Evolutionary conservation across 2,888 invertebrate genomes (phyloP).

Genomic region (Cryptocephalus moraei): DNA sequence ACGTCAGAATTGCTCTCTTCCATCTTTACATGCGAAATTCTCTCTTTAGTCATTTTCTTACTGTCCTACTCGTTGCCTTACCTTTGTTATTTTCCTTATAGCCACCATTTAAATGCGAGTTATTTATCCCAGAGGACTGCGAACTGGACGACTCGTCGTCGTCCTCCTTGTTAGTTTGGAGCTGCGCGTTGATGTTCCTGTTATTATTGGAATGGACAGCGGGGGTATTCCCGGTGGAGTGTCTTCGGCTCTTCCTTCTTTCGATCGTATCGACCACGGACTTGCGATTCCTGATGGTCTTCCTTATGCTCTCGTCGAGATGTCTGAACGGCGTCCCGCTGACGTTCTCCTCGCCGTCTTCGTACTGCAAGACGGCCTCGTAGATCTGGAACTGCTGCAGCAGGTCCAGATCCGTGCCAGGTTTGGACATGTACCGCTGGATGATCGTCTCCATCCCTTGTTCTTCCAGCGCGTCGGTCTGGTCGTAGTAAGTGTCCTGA

Average conservation of each 20-base stretch:
- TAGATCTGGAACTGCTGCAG: slow-evolving; percentile 90
- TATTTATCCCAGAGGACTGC: slow-evolving; percentile 44
- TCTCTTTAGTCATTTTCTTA: too few relatives aligned
- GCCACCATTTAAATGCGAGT: slow-evolving; percentile 44
- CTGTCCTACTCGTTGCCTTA: slow-evolving; percentile 19
- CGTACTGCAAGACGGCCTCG: slow-evolving; percentile 83
- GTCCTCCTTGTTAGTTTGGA: slow-evolving; percentile 32
- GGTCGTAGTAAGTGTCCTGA: slow-evolving; percentile 95
- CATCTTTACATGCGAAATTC: too few relatives aligned
- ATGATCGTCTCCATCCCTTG: slow-evolving; percentile 84
- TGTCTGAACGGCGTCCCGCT: slow-evolving; percentile 51
- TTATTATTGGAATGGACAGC: slow-evolving; percentile 23
- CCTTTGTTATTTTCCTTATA: slow-evolving; percentile 48
- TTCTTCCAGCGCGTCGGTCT: slow-evolving; percentile 91
- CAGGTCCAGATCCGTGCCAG: slow-evolving; percentile 86
- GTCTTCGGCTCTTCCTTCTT: slow-evolving; percentile 67
- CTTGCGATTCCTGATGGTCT: slow-evolving; percentile 62
- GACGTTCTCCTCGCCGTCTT: slow-evolving; percentile 64
- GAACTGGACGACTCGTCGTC: slow-evolving; percentile 52
- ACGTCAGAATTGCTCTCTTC: too few relatives aligned
- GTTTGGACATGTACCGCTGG: slow-evolving; percentile 81
- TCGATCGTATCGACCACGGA: slow-evolving; percentile 52
- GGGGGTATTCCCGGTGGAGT: slow-evolving; percentile 60
- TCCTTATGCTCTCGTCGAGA: slow-evolving; percentile 59
- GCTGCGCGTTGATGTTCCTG: slow-evolving; percentile 20